phyloP scores from a whole-genome alignment of 1,140 invertebrate genomes.

The Achatina immaculata region DNA sequence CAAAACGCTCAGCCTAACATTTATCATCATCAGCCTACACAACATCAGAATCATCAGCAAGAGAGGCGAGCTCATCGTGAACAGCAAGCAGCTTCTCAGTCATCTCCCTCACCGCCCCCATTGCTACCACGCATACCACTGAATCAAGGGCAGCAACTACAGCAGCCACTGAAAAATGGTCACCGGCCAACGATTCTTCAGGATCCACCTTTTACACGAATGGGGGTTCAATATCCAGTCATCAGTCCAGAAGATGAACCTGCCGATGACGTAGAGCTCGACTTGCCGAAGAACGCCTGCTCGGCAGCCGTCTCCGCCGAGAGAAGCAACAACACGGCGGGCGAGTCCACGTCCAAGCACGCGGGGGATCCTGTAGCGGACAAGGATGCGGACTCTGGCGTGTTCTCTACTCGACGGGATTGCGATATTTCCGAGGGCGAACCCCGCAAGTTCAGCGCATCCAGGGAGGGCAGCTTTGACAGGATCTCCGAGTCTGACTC shows the following conservation, averaged over 20 bases:
- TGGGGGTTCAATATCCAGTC: constrained; percentile 3
- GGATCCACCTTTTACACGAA: background rate
- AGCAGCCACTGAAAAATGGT: background rate
- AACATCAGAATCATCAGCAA: background rate
- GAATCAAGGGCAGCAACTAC: background rate
- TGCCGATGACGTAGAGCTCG: background rate
- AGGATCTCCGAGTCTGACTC: constrained; percentile 32
- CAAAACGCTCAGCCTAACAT: background rate
- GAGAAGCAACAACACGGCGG: background rate
- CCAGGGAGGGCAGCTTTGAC: constrained; percentile 31
- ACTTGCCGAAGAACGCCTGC: background rate
- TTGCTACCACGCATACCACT: background rate
- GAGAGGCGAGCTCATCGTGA: background rate
- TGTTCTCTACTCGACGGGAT: constrained; percentile 18
- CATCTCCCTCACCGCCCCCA: constrained; percentile 1
- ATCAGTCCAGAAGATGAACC: background rate
- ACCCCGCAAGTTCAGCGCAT: background rate
- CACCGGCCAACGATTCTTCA: background rate
- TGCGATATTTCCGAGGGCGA: background rate
- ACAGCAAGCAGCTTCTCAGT: background rate
- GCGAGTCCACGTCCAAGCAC: background rate
- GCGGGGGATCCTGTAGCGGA: background rate
- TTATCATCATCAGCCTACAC: background rate
- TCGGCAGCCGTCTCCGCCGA: background rate
- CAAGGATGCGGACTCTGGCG: constrained; percentile 17